phyloP scores from a whole-genome alignment of 2,797 vertebrate genomes.

The Crocodylus rhombifer region DNA sequence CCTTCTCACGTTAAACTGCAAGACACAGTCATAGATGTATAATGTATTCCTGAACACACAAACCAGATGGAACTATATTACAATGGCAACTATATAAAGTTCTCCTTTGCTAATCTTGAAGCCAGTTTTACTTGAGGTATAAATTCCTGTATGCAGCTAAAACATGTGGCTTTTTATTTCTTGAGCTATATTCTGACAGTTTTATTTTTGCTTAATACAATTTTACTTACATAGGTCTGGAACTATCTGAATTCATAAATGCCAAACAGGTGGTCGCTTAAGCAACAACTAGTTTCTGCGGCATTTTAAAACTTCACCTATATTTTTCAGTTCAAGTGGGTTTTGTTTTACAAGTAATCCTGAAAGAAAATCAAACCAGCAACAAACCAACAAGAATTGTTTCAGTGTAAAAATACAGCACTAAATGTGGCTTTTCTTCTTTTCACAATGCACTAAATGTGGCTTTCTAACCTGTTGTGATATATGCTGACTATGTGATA shows the following conservation, averaged over 20 bases:
- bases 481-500: background rate
- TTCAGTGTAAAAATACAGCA: background rate
- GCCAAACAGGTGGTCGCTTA: background rate
- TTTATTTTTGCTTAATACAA: background rate
- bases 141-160: background rate
- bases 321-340: background rate
- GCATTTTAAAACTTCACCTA: background rate
- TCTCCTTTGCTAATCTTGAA: background rate
- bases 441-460: background rate
- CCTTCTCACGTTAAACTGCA: fast-evolving
- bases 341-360: background rate
- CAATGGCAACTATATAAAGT: background rate
- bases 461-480: background rate
- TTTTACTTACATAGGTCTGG: fast-evolving
- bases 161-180: background rate
- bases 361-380: background rate
- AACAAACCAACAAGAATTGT: background rate
- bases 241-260: background rate
- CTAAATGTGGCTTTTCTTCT: background rate
- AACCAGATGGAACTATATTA: fast-evolving
- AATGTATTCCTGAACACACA: background rate
- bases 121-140: background rate
- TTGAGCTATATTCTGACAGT: background rate
- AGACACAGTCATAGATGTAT: background rate
- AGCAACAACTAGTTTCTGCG: background rate